A percentile compares a stretch with the other conserved stretches of the same genome.
Evolutionary conservation across 2,888 invertebrate genomes (phyloP).

Genomic region (Ochlodes sylvanus): DNA sequence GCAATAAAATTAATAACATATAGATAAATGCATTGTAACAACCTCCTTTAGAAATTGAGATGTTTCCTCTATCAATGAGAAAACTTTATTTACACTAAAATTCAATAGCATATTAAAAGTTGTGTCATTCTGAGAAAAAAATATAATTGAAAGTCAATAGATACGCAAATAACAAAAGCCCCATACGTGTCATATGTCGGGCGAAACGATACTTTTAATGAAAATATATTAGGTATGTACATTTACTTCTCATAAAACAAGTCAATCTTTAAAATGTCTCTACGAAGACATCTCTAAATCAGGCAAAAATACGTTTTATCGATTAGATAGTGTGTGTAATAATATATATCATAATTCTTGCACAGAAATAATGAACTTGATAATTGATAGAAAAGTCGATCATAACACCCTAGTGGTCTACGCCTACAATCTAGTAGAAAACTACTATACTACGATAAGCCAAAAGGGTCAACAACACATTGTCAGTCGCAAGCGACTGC

Average conservation of each 20-base stretch:
- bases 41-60: conserved; percentile 76
- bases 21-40: conserved; percentile 83
- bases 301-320: conserved; percentile 77
- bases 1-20: conserved; percentile 85
- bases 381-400: conserved; percentile 83
- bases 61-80: conserved; percentile 67
- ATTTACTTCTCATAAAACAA: conserved; percentile 77
- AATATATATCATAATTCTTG: conserved; percentile 77
- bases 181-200: conserved; percentile 75
- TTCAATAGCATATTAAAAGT: conserved; percentile 69
- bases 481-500: conserved; percentile 62
- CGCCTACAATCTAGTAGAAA: conserved; percentile 82
- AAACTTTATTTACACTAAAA: conserved; percentile 69
- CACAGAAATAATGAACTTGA: conserved; percentile 80
- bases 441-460: conserved; percentile 83
- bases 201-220: conserved; percentile 69
- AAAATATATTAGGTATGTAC: conserved; percentile 78
- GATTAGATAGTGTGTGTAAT: conserved; percentile 79
- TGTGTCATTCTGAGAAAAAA: conserved; percentile 73
- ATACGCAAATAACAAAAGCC: conserved; percentile 77
- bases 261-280: conserved; percentile 79
- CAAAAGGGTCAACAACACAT: conserved; percentile 82
- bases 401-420: conserved; percentile 85
- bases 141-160: conserved; percentile 67
- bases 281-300: conserved; percentile 82